Conservation (phyloP, 2,797 vertebrate genomes). For the Poliocrania exsul region DNA sequence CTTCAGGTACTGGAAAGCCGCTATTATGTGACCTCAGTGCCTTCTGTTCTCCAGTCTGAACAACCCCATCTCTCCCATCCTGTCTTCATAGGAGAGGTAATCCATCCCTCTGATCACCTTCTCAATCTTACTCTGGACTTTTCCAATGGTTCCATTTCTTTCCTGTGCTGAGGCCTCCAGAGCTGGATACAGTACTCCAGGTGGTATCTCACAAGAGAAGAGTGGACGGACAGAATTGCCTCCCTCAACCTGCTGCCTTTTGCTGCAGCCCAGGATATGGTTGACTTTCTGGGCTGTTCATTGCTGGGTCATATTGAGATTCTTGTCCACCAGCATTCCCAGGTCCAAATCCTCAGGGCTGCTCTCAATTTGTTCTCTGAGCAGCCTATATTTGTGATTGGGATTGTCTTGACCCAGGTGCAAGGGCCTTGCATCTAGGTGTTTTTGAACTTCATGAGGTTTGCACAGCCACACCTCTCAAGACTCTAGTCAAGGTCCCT, state of each 20-base stretch:
- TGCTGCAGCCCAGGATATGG: not conserved
- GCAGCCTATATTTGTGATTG: not conserved
- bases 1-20: not conserved
- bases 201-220: rapidly evolving
- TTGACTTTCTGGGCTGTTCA: not conserved
- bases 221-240: not conserved
- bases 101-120: not conserved
- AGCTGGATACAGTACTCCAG: not conserved
- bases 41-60: not conserved
- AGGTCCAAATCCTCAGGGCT: not conserved
- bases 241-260: not conserved
- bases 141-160: not conserved
- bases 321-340: not conserved
- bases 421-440: not conserved
- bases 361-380: not conserved
- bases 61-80: not conserved
- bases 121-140: not conserved
- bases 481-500: not conserved
- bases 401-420: too few relatives aligned
- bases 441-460: not conserved
- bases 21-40: not conserved
- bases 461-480: not conserved
- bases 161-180: not conserved
- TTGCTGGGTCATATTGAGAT: not conserved
- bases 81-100: not conserved